Percentiles rank a stretch among this genome's conserved stretches.
phyloP scores from a whole-genome alignment of 2,797 vertebrate genomes.

The Phoebastria nigripes region DNA sequence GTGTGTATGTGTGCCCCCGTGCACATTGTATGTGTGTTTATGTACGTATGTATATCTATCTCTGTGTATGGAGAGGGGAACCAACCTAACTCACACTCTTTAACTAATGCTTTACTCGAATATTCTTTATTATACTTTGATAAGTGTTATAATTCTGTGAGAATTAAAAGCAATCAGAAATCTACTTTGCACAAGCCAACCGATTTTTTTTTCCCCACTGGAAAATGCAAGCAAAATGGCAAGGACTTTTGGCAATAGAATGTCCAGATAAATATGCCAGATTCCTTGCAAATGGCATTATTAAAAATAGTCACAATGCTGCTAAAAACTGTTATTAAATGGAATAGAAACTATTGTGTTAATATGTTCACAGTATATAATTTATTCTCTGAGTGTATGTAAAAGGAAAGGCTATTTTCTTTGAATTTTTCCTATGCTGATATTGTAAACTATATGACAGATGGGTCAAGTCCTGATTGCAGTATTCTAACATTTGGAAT shows the following conservation, averaged over 20 bases:
- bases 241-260: conserved; percentile 73
- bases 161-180: conserved; percentile 66
- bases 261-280: conserved; percentile 66
- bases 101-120: conserved; percentile 1
- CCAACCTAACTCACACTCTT: not conserved
- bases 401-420: conserved; percentile 73
- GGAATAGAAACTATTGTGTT: conserved; percentile 51
- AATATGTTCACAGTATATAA: conserved; percentile 52
- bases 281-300: conserved; percentile 63
- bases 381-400: conserved; percentile 55
- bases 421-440: conserved; percentile 74
- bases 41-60: not conserved
- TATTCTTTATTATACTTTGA: conserved; percentile 34
- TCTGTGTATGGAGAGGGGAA: conserved; percentile 1
- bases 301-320: conserved; percentile 65
- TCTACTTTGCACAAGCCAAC: conserved; percentile 57
- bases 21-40: not conserved
- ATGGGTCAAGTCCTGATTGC: conserved; percentile 85
- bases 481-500: conserved; percentile 85
- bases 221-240: conserved; percentile 73
- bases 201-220: conserved; percentile 16
- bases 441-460: conserved; percentile 84
- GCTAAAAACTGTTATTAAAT: conserved; percentile 67
- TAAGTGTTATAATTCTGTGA: conserved; percentile 51
- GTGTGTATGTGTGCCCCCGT: not conserved